Evolutionary conservation across 2,888 invertebrate genomes (phyloP), one percentile per base, ranked within the genome.

Genomic region (Rhogogaster chlorosoma): DNA sequence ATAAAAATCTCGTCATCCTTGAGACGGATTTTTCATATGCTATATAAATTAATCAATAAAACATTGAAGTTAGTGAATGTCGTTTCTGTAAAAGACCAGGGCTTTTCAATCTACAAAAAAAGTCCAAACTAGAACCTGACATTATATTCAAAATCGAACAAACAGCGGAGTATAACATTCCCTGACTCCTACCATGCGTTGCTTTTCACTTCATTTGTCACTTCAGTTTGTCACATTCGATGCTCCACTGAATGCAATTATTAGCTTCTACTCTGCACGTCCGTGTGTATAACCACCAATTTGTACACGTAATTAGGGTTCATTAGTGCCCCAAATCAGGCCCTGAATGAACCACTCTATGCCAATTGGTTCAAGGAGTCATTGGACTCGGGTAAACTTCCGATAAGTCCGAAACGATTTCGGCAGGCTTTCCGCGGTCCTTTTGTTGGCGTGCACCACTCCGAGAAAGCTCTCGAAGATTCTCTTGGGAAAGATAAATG

Each of bases 401-500:
- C n/a, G 61, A 80, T 80, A 61, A 80, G 38, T 57, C 32, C 10
- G 53, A 29, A 77, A 32, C 77, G 49, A 49, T 57, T 61, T 36
- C 36, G 36, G 29, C 22, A 61, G n/a, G 36, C 32, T 15, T 26
- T 26, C 15, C 7, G 18, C 32, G 22, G 38, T 61, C 36, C n/a
- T 80, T 57, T 61, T 61, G 80, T 38, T 38, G 57, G 38, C n/a
- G 12, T 12, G 36, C 1, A 38, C 38, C 61, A 18, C 61, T 15
- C 29, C 26, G 38, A 42, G 38, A 42, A n/a, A 22, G 18, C n/a
- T 49, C 61, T 57, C 61, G 61, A 57, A 80, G 22, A 80, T 57
- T 38, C 61, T 38, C 80, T 61, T n/a, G 80, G 61, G 80, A 12
- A 38, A 80, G 61, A 80, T 80, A 36, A 80, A 80, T 80, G 80